A percentile compares a stretch with the other conserved stretches of the same genome.
Conservation (phyloP, 2,113 vertebrate genomes). For the Sardina pilchardus region DNA sequence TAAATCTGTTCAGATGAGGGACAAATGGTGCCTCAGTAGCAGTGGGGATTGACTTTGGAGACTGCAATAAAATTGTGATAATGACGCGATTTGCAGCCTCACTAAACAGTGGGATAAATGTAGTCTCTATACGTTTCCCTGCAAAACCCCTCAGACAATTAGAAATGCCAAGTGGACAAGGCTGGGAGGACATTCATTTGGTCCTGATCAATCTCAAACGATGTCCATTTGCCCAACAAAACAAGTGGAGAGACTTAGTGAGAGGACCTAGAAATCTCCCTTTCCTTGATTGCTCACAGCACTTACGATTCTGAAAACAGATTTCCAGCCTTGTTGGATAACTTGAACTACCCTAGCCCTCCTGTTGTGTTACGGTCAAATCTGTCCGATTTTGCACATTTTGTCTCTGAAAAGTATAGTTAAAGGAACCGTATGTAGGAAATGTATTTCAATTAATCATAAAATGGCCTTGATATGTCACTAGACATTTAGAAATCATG, state of each 20-base stretch:
- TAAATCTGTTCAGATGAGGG: slow-evolving; percentile 35
- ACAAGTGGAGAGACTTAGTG: not conserved
- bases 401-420: too few species aligned
- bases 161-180: slow-evolving; percentile 31
- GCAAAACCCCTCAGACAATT: slow-evolving; percentile 14
- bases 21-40: slow-evolving; percentile 30
- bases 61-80: slow-evolving; percentile 37
- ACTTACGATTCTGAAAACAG: not conserved
- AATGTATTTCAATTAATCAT: too few species aligned
- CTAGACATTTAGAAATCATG: too few species aligned
- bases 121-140: slow-evolving; percentile 31
- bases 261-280: not conserved
- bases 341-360: too few species aligned
- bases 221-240: not conserved
- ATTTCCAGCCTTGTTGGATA: not conserved
- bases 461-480: too few species aligned
- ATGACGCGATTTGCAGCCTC: slow-evolving; percentile 33
- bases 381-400: too few species aligned
- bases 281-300: not conserved
- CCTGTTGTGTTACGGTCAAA: too few species aligned
- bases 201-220: slow-evolving; percentile 29
- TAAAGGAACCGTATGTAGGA: too few species aligned
- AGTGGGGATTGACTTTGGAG: slow-evolving; percentile 26
- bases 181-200: slow-evolving; percentile 29
- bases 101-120: slow-evolving; percentile 33